phyloP scores from a whole-genome alignment of 2,113 vertebrate genomes.

The Rhabdornis inornatus region DNA sequence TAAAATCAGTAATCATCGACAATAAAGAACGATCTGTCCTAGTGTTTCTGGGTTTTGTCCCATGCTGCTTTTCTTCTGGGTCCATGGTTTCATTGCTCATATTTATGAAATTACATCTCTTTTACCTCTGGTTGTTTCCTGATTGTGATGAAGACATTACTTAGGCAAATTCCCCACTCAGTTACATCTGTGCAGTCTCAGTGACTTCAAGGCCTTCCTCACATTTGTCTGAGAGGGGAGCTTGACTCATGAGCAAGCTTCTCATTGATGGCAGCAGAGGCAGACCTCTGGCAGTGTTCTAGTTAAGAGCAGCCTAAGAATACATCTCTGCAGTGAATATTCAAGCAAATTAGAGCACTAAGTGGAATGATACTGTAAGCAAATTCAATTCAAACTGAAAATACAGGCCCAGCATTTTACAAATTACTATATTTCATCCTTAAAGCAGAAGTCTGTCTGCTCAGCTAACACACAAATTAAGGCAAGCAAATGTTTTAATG shows the following conservation, averaged over 20 bases:
- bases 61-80: background rate
- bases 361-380: background rate
- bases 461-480: background rate
- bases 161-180: background rate
- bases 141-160: background rate
- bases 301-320: conserved; percentile 24
- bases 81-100: background rate
- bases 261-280: background rate
- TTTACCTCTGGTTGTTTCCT: conserved; percentile 11
- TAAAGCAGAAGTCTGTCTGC: background rate
- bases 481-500: background rate
- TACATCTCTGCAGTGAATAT: conserved; percentile 2
- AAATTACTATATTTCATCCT: background rate
- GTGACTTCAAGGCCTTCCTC: background rate
- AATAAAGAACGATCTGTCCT: background rate
- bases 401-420: background rate
- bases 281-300: conserved; percentile 51
- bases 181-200: background rate
- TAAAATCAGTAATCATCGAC: background rate
- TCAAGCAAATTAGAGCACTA: conserved; percentile 31
- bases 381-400: conserved; percentile 9
- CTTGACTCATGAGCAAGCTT: background rate
- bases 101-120: background rate
- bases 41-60: background rate
- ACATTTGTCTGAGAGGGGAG: background rate